Evolutionary conservation across 2,113 vertebrate species (phyloP).

Genomic region (Actinemys pallida): DNA sequence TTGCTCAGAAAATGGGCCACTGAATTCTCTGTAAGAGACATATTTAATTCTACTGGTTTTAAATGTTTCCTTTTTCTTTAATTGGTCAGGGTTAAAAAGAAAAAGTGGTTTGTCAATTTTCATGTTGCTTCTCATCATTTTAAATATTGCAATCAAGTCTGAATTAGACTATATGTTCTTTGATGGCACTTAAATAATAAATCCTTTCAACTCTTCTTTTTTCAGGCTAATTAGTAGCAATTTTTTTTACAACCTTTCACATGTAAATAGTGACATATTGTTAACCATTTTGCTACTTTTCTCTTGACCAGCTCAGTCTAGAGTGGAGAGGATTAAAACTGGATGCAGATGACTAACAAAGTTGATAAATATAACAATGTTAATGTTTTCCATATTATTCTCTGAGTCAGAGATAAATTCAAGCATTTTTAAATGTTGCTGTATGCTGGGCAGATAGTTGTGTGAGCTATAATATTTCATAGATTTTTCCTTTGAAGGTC

Average conservation of each 20-base stretch:
- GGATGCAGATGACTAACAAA: background rate
- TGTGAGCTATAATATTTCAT: background rate
- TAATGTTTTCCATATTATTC: background rate
- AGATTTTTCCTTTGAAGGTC: background rate
- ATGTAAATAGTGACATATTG: background rate
- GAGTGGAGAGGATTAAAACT: background rate
- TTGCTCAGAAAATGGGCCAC: background rate
- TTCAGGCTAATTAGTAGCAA: background rate
- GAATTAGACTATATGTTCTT: background rate
- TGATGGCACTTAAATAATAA: background rate
- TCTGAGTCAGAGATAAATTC: background rate
- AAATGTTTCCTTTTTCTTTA: background rate
- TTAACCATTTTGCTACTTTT: background rate
- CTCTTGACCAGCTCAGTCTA: background rate
- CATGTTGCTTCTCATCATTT: background rate
- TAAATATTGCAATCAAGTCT: background rate
- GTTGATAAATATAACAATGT: background rate
- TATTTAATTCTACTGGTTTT: background rate
- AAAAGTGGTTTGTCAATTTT: background rate
- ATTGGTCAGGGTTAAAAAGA: background rate
- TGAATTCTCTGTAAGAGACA: background rate
- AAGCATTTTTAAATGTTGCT: background rate
- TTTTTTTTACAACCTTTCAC: background rate
- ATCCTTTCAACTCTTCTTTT: background rate
- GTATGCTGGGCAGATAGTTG: background rate